Evolutionary conservation across 53 echinoderm and acorn worm species (phyloP), one percentile per base, ranked within the genome.

Genomic region (Zoroaster sp.): DNA sequence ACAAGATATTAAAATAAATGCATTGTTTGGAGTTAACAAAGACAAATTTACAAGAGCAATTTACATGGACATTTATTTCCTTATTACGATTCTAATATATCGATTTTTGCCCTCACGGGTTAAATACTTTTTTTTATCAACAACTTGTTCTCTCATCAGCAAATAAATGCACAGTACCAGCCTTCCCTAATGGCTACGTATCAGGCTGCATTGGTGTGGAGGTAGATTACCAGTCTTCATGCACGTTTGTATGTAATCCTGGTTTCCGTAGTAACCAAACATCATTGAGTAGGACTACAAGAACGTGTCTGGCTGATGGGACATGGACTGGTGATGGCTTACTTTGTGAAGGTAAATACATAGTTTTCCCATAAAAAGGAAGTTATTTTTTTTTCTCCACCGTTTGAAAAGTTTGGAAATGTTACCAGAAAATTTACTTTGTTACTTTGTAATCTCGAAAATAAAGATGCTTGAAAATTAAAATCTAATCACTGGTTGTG

Each of bases 271-370:
- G 80, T 67, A 41, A 74, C 40, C 74, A 36, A 3, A 76, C 89
- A 23, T 74, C 78, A 28, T 41, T 86, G 23, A 73, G 81, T 44
- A 37, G 73, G 15, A 76, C 71, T 8, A 83, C 69, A 1, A 90
- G 94, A 81, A 88, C 88, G 12, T 96, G 96, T 81, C 89, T 69
- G 31, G 92, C 93, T 36, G 93, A 93, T 78, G 94, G 93, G 17
- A 55, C 72, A 7, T 96, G 96, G 96, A 94, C 88, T 34, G 92
- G 92, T 17, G 43, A 36, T 31, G 82, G 88, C 4, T 72, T 92
- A 20, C 6, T 37, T 23, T 96, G 96, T 79, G 51, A 88, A 66
- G 93, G 96, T 96, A 73, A 66, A 11, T 9, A 59, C 59, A 25
- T 1, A 35, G 5, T 4, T 30, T n/a, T n/a, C n/a, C n/a, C n/a